Evolutionary conservation across 1,140 invertebrate genomes (phyloP).

Genomic region (Choristoneura fumiferana): DNA sequence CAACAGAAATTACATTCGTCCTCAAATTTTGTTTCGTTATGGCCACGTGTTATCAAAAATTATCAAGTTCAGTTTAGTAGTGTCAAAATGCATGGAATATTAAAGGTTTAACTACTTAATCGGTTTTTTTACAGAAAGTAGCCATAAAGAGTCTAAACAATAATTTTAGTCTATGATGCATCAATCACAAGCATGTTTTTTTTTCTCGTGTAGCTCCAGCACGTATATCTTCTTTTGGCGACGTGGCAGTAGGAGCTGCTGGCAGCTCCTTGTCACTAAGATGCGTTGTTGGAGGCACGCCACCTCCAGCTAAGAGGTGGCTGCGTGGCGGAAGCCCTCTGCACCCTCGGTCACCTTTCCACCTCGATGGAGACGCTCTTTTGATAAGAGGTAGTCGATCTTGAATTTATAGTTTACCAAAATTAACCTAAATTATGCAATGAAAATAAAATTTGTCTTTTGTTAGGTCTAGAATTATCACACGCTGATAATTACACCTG

Average conservation of each 20-base stretch:
- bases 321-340: conserved; percentile 80
- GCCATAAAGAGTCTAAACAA: no score
- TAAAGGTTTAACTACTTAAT: no score
- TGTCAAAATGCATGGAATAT: no score
- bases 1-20: no score
- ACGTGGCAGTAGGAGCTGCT: conserved; percentile 57
- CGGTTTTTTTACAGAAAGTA: no score
- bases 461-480: conserved; percentile 76
- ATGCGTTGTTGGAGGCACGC: conserved; percentile 82
- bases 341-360: conserved; percentile 80
- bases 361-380: conserved; percentile 80
- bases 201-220: conserved; percentile 54
- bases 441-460: not conserved
- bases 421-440: no score
- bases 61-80: no score
- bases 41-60: no score
- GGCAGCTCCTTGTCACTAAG: conserved; percentile 73
- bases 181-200: no score
- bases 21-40: no score
- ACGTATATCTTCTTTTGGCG: conserved; percentile 74
- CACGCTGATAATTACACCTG: conserved; percentile 92
- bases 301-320: conserved; percentile 82
- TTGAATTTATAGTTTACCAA: not conserved
- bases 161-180: no score
- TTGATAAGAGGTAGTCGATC: conserved; percentile 79